Evolutionary conservation across 1,140 invertebrate species (phyloP).

Genomic region (Drosophila fuyamai): DNA sequence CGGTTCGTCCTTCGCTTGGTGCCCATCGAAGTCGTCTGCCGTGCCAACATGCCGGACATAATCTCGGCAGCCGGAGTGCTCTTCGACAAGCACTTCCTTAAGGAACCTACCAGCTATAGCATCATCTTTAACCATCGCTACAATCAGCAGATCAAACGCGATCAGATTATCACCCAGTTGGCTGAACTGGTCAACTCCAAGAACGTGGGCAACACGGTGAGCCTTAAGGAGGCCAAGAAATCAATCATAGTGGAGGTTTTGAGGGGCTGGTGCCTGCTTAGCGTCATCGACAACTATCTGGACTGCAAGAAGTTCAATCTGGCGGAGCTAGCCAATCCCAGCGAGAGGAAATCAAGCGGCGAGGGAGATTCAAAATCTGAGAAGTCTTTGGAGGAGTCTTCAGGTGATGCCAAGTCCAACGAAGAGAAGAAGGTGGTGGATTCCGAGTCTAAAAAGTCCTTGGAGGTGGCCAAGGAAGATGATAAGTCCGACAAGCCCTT

Average conservation of each 20-base stretch:
- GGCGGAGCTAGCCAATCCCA: constrained; percentile 67
- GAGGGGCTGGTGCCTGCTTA: constrained; percentile 88
- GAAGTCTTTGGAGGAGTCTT: constrained; percentile 3
- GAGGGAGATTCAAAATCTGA: constrained; percentile 18
- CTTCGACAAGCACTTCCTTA: constrained; percentile 90
- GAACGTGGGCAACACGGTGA: constrained; percentile 90
- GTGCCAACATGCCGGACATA: constrained; percentile 91
- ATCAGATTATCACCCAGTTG: constrained; percentile 89
- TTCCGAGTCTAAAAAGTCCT: not conserved
- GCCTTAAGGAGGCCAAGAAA: constrained; percentile 91
- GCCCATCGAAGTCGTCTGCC: constrained; percentile 92
- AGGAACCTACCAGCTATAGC: constrained; percentile 90
- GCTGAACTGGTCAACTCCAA: constrained; percentile 89
- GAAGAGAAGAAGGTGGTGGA: not conserved
- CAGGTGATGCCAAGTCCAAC: not conserved
- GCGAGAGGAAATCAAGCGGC: constrained; percentile 24
- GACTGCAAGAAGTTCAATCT: constrained; percentile 90
- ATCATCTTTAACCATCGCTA: constrained; percentile 93
- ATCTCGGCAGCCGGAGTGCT: constrained; percentile 87
- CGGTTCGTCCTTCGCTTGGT: constrained; percentile 91
- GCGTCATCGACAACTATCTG: constrained; percentile 88
- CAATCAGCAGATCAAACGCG: constrained; percentile 90
- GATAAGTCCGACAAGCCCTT: not conserved
- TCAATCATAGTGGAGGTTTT: constrained; percentile 92
- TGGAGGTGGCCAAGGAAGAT: too few relatives aligned